These are phyloP conservation scores for Corythornis leucogaster DNA, from an alignment of 2,797 vertebrate genomes.

Conservation along the genomic window DNA sequence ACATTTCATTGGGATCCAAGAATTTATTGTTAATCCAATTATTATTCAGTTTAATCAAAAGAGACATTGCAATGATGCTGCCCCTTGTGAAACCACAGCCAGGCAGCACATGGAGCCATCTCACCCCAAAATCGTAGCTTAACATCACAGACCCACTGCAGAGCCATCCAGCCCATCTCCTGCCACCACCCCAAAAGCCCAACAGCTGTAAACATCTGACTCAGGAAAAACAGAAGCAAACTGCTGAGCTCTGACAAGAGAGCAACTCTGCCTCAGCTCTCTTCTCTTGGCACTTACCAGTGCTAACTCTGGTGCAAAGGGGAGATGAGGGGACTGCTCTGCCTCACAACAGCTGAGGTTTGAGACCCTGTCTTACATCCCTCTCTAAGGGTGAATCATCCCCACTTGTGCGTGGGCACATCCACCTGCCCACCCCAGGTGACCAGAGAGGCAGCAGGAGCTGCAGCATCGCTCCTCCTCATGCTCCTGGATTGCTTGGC, in stretches of 20 bases:
- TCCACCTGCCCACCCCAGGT: not conserved
- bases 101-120: not conserved
- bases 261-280: fast-evolving
- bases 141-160: not conserved
- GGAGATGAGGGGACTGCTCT: not conserved
- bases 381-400: not conserved
- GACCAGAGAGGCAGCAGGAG: not conserved
- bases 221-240: not conserved
- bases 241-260: not conserved
- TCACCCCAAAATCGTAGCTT: not conserved
- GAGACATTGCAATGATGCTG: fast-evolving
- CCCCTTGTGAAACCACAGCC: not conserved
- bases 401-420: fast-evolving
- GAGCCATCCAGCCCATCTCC: not conserved
- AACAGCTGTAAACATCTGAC: fast-evolving
- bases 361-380: fast-evolving
- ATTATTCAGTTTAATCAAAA: not conserved
- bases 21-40: not conserved
- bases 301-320: not conserved
- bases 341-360: not conserved
- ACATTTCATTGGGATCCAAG: fast-evolving
- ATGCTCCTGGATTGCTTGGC: not conserved
- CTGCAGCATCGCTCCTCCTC: not conserved
- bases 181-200: fast-evolving
- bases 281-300: fast-evolving